Conservation (phyloP, 2,113 vertebrate species). For the Nycticebus coucang region DNA sequence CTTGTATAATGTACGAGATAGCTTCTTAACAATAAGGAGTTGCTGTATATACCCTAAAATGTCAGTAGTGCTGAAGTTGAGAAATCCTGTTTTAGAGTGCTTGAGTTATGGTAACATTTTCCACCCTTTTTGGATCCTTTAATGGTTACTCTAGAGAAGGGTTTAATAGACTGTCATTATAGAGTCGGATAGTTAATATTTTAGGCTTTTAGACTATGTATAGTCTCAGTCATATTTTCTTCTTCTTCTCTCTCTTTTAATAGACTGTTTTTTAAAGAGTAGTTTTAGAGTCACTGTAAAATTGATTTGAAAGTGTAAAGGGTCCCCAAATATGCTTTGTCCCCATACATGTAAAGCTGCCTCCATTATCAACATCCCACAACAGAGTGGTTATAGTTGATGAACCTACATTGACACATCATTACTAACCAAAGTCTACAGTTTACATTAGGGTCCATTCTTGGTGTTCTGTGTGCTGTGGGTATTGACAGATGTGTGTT, state of each 20-base stretch:
- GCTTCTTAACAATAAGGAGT: not conserved
- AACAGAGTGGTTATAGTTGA: not conserved
- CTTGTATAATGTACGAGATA: not conserved
- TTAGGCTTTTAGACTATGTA: not conserved
- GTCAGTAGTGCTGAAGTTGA: not conserved
- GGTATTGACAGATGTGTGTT: not conserved
- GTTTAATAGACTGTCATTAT: not conserved
- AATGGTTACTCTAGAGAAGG: not conserved
- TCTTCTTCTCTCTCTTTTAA: not conserved
- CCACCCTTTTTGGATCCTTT: not conserved
- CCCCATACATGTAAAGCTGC: not conserved
- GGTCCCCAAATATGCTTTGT: not conserved
- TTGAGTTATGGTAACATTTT: not conserved
- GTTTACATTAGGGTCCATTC: not conserved
- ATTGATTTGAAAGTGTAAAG: not conserved
- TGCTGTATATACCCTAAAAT: not conserved
- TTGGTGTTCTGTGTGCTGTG: not conserved
- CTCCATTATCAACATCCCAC: not conserved
- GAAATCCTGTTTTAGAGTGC: not conserved
- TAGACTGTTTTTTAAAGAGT: not conserved
- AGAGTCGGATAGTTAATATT: not conserved
- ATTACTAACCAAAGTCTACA: not conserved
- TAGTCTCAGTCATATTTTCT: not conserved
- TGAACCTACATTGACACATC: not conserved
- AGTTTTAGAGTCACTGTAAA: not conserved